phyloP scores from a whole-genome alignment of 2,888 invertebrate species.

The Linnaemya vulpina region DNA sequence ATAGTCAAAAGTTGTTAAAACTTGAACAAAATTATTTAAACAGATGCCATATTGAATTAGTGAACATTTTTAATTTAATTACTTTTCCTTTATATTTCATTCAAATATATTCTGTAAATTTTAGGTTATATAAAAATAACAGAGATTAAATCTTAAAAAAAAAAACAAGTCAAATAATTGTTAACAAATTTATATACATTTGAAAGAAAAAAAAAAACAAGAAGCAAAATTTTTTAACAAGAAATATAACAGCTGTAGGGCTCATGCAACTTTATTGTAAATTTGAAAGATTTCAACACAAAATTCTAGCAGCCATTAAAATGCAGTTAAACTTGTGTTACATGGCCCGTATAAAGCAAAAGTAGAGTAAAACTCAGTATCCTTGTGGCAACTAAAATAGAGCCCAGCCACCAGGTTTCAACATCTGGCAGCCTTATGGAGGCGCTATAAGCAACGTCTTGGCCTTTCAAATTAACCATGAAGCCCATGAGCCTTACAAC shows the following conservation, averaged over 20 bases:
- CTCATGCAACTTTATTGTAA: not conserved
- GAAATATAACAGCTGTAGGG: not conserved
- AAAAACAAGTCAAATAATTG: constrained; percentile 55
- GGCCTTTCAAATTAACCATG: too few relatives aligned
- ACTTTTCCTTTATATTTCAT: constrained; percentile 9
- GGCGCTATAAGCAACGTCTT: too few relatives aligned
- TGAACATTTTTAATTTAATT: constrained; percentile 38
- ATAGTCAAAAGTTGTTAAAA: constrained; percentile 58
- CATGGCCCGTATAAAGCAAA: too few relatives aligned
- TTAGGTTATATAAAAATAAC: constrained; percentile 32
- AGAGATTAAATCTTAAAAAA: constrained; percentile 49
- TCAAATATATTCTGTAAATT: constrained; percentile 10
- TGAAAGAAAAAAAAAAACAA: constrained; percentile 17
- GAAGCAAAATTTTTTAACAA: constrained; percentile 13
- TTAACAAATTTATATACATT: constrained; percentile 60
- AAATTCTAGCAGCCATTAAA: too few relatives aligned
- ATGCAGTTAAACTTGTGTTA: too few relatives aligned
- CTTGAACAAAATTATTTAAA: constrained; percentile 56
- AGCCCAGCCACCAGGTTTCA: too few relatives aligned
- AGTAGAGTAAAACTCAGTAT: too few relatives aligned
- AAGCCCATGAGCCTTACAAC: constrained; percentile 1
- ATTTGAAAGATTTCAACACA: not conserved
- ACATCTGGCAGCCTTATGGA: too few relatives aligned
- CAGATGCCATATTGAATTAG: constrained; percentile 69
- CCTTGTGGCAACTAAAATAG: too few relatives aligned